A percentile compares a stretch with the other conserved stretches of the same genome.
phyloP scores from a whole-genome alignment of 2,888 invertebrate genomes.

The Chirona hameri region DNA sequence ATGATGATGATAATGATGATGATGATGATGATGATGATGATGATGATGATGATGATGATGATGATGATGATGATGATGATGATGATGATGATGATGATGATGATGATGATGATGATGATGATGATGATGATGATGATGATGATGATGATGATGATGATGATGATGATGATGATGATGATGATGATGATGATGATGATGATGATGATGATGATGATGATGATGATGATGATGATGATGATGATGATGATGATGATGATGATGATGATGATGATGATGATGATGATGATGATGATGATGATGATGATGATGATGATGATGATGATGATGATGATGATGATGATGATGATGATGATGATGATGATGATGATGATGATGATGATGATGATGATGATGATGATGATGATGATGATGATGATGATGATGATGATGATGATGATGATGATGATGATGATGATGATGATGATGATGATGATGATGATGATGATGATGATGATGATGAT shows the following conservation, averaged over 20 bases:
- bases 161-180: conserved; percentile 22
- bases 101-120: conserved; percentile 22
- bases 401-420: conserved; percentile 22
- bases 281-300: conserved; percentile 10
- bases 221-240: conserved; percentile 22
- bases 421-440: neutral
- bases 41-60: conserved; percentile 22
- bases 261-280: conserved; percentile 22
- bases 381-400: conserved; percentile 22
- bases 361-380: conserved; percentile 22
- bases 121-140: conserved; percentile 22
- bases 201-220: conserved; percentile 22
- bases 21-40: conserved; percentile 10
- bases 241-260: conserved; percentile 22
- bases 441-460: neutral
- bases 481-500: conserved; percentile 11
- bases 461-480: conserved; percentile 22
- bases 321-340: conserved; percentile 22
- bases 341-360: conserved; percentile 22
- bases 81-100: conserved; percentile 22
- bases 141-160: conserved; percentile 22
- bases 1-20: no score
- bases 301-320: conserved; percentile 5
- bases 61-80: conserved; percentile 22
- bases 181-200: conserved; percentile 22